Percentiles rank a stretch among this genome's conserved stretches.
Evolutionary conservation across 2,888 invertebrate genomes (phyloP).

Genomic region (Colostygia pectinataria): DNA sequence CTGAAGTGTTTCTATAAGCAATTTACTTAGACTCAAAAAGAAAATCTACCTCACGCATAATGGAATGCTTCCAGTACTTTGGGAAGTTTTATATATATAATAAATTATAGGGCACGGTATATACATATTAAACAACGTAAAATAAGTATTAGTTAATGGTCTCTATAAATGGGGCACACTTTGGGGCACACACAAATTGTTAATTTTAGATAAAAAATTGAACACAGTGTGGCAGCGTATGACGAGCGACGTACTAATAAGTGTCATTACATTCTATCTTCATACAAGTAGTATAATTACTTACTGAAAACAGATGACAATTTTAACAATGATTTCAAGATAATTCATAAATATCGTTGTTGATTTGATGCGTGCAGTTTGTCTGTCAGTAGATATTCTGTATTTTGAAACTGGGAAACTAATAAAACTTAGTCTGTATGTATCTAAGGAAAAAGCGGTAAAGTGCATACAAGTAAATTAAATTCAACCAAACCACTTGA

Average conservation of each 20-base stretch:
- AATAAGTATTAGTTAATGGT: conserved; percentile 33
- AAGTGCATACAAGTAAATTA: not conserved
- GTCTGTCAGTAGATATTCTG: not conserved
- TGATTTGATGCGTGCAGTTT: not conserved
- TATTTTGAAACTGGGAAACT: too few species aligned
- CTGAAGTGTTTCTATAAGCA: conserved; percentile 53
- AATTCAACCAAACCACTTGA: not conserved
- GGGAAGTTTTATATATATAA: conserved; percentile 52
- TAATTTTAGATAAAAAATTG: conserved; percentile 62
- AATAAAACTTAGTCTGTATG: too few species aligned
- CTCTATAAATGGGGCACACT: too few species aligned
- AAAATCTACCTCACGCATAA: conserved; percentile 31
- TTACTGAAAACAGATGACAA: not conserved
- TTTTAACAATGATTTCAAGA: not conserved
- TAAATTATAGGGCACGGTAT: not conserved
- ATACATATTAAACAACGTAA: conserved; percentile 29
- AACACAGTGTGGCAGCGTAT: conserved; percentile 79
- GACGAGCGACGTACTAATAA: conserved; percentile 69
- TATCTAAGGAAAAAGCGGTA: not conserved
- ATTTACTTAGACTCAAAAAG: conserved; percentile 17
- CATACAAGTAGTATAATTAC: too few species aligned
- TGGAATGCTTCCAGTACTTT: conserved; percentile 54
- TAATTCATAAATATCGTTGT: not conserved
- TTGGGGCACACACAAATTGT: conserved; percentile 50
- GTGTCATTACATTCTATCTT: conserved; percentile 34